Conservation (phyloP, 2,113 vertebrate genomes). For the Acanthochromis polyacanthus region DNA sequence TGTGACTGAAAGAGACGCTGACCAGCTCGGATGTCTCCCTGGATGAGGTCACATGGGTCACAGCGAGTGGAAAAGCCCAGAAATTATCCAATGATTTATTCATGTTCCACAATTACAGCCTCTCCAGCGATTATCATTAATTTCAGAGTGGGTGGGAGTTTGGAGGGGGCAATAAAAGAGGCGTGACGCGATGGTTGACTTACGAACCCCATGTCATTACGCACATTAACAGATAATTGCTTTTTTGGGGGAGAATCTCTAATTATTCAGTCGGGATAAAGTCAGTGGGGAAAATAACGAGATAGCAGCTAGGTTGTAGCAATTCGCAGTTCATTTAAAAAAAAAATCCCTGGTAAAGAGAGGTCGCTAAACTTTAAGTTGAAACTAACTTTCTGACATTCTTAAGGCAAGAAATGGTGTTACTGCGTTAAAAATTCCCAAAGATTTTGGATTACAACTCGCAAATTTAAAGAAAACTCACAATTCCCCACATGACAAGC, state of each 20-base stretch:
- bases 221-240: constrained; percentile 50
- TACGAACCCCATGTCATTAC: constrained; percentile 55
- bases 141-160: constrained; percentile 14
- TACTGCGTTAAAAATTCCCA: background rate
- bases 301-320: constrained; percentile 6
- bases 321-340: background rate
- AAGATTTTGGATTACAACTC: background rate
- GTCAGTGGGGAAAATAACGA: constrained; percentile 29
- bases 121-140: constrained; percentile 48
- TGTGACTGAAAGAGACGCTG: constrained; percentile 11
- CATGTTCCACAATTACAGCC: constrained; percentile 52
- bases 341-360: background rate
- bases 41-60: constrained; percentile 49
- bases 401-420: background rate
- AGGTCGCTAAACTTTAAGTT: constrained; percentile 18
- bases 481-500: background rate
- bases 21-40: constrained; percentile 6
- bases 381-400: background rate
- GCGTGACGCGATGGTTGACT: constrained; percentile 60
- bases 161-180: constrained; percentile 35
- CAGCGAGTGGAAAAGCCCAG: constrained; percentile 20
- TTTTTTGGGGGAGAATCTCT: constrained; percentile 29
- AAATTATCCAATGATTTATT: constrained; percentile 55
- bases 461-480: background rate
- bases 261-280: constrained; percentile 55